Evolutionary conservation across 2,797 vertebrate species (phyloP).

Genomic region (Nasua narica): DNA sequence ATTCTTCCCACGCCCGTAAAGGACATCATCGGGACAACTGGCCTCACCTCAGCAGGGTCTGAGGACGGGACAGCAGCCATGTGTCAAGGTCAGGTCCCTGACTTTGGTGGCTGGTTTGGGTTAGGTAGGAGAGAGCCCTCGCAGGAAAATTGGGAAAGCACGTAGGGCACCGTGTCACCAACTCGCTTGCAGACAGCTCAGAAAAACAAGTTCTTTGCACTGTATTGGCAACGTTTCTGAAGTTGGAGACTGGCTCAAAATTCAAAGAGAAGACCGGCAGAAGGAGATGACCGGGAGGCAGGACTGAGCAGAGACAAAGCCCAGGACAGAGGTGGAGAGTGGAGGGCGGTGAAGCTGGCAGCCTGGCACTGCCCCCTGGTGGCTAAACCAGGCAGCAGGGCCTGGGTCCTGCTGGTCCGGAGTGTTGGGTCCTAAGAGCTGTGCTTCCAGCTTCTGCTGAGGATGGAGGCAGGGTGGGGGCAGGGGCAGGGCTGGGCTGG

Average conservation of each 20-base stretch:
- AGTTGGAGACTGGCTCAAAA: not conserved
- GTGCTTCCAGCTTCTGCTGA: not conserved
- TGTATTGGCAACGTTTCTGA: not conserved
- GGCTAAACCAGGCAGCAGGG: not conserved
- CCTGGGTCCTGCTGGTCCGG: not conserved
- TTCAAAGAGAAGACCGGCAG: not conserved
- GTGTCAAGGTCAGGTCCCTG: not conserved
- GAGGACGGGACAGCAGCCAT: not conserved
- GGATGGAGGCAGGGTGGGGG: too few species aligned
- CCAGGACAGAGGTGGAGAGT: not conserved
- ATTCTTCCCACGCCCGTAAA: not conserved
- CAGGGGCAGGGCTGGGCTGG: accelerated
- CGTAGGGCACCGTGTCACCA: not conserved
- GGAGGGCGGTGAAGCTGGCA: accelerated
- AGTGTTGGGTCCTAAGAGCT: not conserved
- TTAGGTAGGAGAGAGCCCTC: not conserved
- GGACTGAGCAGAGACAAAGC: not conserved
- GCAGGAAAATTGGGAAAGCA: not conserved
- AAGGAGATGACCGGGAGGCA: not conserved
- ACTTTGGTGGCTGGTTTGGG: not conserved
- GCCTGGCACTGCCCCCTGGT: not conserved
- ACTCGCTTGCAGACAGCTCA: not conserved
- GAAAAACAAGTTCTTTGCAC: not conserved
- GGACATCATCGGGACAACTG: not conserved
- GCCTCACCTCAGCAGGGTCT: not conserved